These are phyloP conservation scores for Sitobion miscanthi DNA, from an alignment of 1,140 invertebrate genomes.

Conservation along the genomic window DNA sequence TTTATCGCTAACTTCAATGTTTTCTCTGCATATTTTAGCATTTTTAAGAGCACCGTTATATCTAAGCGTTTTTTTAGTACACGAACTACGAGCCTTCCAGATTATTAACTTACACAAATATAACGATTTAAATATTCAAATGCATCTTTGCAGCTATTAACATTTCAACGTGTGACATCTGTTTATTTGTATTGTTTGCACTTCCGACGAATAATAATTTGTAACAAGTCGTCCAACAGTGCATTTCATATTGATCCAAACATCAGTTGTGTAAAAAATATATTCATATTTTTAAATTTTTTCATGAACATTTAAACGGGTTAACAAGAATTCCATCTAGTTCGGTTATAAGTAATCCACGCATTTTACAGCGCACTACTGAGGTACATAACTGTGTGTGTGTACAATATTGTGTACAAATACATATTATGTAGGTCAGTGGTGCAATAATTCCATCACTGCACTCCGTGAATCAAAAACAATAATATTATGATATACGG, in stretches of 20 bases:
- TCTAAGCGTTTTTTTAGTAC: background rate
- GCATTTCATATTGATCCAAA: background rate
- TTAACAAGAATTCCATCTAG: background rate
- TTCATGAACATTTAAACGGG: background rate
- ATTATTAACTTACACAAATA: background rate
- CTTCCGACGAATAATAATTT: background rate
- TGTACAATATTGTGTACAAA: background rate
- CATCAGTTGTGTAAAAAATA: background rate
- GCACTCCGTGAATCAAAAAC: background rate
- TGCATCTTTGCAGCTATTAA: background rate
- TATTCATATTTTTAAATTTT: background rate
- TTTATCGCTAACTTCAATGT: background rate
- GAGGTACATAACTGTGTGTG: background rate
- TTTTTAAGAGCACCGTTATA: background rate
- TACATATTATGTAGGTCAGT: background rate
- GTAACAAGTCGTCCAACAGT: background rate
- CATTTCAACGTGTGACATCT: background rate
- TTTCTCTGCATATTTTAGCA: background rate
- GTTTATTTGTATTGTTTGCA: background rate
- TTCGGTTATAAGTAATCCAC: background rate
- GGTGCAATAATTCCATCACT: background rate
- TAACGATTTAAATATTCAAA: background rate
- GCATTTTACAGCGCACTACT: background rate
- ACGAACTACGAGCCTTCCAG: background rate
- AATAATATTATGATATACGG: background rate